Evolutionary conservation across 2,888 invertebrate genomes (phyloP).

Genomic region (Apamea crenata): DNA sequence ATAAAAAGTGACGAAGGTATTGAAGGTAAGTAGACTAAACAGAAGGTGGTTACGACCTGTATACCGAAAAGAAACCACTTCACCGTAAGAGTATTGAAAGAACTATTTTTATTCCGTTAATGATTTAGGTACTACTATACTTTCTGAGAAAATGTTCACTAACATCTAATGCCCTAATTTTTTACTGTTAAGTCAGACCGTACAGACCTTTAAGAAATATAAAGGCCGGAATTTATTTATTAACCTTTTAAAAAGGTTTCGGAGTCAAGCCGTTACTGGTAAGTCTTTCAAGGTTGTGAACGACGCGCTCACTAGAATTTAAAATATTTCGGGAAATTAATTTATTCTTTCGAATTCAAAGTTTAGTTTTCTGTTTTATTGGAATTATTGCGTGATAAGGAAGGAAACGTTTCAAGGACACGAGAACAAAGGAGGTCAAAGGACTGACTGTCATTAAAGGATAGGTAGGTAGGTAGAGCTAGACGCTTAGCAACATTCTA

Average conservation of each 20-base stretch:
- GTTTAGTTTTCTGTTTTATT: slow-evolving; percentile 44
- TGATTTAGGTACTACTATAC: slow-evolving; percentile 24
- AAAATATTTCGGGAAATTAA: slow-evolving; percentile 53
- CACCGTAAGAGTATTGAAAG: slow-evolving; percentile 19
- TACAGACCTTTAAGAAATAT: slow-evolving; percentile 53
- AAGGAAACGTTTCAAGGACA: slow-evolving; percentile 41
- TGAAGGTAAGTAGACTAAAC: slow-evolving; percentile 28
- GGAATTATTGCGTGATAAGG: slow-evolving; percentile 51
- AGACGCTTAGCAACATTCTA: neutral
- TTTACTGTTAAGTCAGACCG: slow-evolving; percentile 37
- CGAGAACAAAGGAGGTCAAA: slow-evolving; percentile 15
- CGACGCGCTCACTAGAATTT: slow-evolving; percentile 46
- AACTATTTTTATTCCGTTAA: slow-evolving; percentile 28
- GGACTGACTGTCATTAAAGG: neutral
- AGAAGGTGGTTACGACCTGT: neutral
- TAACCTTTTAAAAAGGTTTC: slow-evolving; percentile 61
- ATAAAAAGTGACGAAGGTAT: slow-evolving; percentile 30
- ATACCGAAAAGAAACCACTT: neutral
- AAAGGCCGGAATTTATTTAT: slow-evolving; percentile 61
- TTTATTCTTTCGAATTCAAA: slow-evolving; percentile 49
- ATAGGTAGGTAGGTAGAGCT: neutral
- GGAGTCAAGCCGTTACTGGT: slow-evolving; percentile 51
- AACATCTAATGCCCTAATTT: slow-evolving; percentile 27
- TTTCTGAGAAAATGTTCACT: slow-evolving; percentile 40
- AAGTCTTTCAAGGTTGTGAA: slow-evolving; percentile 52